phyloP scores from a whole-genome alignment of 1,140 invertebrate species.

The Delia radicum region DNA sequence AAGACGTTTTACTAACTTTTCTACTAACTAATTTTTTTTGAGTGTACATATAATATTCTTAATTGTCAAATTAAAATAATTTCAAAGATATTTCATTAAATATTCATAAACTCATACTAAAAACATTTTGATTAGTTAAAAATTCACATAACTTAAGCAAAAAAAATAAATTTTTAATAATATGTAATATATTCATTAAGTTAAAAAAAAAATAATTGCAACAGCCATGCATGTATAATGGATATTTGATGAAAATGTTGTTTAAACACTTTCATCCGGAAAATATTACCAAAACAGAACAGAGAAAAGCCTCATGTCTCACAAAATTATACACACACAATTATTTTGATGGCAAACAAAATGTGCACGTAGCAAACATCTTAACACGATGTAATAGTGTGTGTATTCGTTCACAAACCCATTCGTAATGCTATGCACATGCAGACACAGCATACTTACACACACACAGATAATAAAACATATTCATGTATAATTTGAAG shows the following conservation, averaged over 20 bases:
- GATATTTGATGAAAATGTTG: neutral
- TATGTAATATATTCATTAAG: neutral
- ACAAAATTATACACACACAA: slow-evolving; percentile 10
- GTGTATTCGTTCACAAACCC: neutral
- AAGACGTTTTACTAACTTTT: too few species aligned
- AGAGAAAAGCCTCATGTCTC: neutral
- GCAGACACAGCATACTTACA: too few species aligned
- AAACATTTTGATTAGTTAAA: too few species aligned
- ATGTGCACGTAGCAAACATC: slow-evolving; percentile 13
- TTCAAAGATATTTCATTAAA: too few species aligned
- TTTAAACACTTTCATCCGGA: neutral
- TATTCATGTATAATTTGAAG: too few species aligned
- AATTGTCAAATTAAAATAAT: too few species aligned
- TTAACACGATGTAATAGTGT: slow-evolving; percentile 10
- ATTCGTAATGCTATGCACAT: neutral
- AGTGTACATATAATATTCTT: too few species aligned
- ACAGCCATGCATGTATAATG: neutral
- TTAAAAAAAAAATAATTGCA: neutral
- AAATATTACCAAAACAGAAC: neutral
- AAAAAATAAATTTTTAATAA: too few species aligned
- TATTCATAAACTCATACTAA: too few species aligned
- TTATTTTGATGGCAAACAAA: slow-evolving; percentile 9
- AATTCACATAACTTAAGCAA: too few species aligned
- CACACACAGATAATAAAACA: too few species aligned
- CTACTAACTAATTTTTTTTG: too few species aligned